phyloP scores from a whole-genome alignment of 2,113 vertebrate species.

The Malurus alboscapulatus region DNA sequence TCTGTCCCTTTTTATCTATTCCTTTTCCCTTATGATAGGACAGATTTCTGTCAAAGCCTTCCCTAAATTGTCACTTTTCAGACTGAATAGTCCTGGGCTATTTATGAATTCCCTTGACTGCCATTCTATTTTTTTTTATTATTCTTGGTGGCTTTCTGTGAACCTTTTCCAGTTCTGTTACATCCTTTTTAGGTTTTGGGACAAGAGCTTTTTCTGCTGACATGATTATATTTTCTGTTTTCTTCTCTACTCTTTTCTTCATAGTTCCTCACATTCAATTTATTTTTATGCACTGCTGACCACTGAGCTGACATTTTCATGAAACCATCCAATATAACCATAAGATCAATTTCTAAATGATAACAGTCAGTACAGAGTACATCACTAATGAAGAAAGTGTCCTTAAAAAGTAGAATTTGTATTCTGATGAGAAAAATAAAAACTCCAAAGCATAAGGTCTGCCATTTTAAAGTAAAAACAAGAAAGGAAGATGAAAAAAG shows the following conservation, averaged over 20 bases:
- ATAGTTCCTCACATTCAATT: background rate
- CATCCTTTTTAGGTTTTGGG: background rate
- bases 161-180: background rate
- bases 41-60: conserved; percentile 22
- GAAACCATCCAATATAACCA: background rate
- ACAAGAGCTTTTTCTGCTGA: background rate
- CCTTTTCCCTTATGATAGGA: background rate
- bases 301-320: background rate
- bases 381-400: background rate
- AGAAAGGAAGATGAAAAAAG: background rate
- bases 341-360: background rate
- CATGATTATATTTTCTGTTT: background rate
- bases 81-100: background rate
- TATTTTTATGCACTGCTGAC: background rate
- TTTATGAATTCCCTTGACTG: background rate
- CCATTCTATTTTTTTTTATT: background rate
- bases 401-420: background rate
- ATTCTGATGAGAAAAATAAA: background rate
- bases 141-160: background rate
- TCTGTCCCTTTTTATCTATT: conserved; percentile 27
- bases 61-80: background rate
- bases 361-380: background rate
- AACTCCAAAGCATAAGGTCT: background rate
- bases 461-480: background rate
- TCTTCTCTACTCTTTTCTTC: background rate